These are phyloP conservation scores for Vollenhovia emeryi DNA, from an alignment of 1,140 invertebrate species.

Conservation along the genomic window DNA sequence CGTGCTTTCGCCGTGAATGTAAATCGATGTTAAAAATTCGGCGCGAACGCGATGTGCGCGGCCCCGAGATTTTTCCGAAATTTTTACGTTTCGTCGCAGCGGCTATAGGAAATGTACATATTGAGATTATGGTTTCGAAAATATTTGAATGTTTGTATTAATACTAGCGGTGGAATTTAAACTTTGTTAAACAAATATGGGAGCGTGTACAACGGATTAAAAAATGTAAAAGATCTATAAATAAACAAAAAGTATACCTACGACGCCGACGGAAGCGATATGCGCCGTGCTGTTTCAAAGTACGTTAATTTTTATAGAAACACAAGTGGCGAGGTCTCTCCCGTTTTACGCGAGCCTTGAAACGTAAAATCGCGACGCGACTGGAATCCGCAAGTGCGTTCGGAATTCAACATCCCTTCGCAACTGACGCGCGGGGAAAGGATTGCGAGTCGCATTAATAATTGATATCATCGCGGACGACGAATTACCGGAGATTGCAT, in stretches of 20 bases:
- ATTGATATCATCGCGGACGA: background rate
- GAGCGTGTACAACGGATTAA: background rate
- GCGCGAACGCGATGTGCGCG: background rate
- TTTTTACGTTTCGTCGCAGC: background rate
- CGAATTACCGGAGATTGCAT: background rate
- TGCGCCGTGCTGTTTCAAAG: background rate
- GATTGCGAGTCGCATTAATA: slow-evolving; percentile 17
- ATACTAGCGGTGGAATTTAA: background rate
- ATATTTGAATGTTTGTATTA: slow-evolving; percentile 37
- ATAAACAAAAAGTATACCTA: background rate
- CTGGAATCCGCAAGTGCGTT: background rate
- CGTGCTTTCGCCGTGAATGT: slow-evolving; percentile 61
- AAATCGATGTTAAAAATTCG: slow-evolving; percentile 70
- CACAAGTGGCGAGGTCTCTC: background rate
- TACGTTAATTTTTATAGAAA: background rate
- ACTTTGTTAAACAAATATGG: background rate
- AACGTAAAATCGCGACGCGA: too few species aligned
- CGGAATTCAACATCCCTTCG: background rate
- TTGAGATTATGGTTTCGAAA: slow-evolving; percentile 11
- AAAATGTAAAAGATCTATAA: background rate
- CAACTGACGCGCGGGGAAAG: background rate
- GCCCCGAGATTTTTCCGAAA: background rate
- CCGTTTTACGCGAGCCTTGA: background rate
- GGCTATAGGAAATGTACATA: background rate
- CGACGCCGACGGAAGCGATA: background rate